phyloP scores from a whole-genome alignment of 2,888 invertebrate genomes.

The Tipula confusa region DNA sequence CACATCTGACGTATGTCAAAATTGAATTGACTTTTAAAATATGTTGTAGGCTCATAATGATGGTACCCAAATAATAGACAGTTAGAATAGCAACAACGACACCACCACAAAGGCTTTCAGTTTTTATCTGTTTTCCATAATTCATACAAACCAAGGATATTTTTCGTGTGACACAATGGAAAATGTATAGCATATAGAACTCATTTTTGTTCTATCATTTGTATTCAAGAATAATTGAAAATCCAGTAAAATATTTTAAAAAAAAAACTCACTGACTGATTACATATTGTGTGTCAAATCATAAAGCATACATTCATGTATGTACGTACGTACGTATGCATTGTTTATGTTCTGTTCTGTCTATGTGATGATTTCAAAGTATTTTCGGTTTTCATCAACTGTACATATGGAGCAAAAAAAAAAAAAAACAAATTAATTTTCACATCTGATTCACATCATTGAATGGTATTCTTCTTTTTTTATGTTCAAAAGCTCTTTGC shows the following conservation, averaged over 20 bases:
- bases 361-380: slow-evolving; percentile 6
- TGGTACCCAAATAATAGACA: neutral
- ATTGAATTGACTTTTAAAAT: neutral
- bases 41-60: neutral
- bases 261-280: neutral
- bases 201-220: slow-evolving; percentile 3
- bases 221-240: slow-evolving; percentile 20
- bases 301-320: neutral
- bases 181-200: neutral
- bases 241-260: neutral
- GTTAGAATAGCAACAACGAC: neutral
- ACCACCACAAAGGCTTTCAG: neutral
- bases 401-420: neutral
- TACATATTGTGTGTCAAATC: slow-evolving; percentile 5
- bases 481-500: neutral
- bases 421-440: slow-evolving; percentile 3
- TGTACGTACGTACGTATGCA: neutral
- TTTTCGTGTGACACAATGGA: neutral
- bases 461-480: neutral
- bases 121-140: neutral
- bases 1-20: neutral
- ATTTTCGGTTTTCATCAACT: slow-evolving; percentile 3
- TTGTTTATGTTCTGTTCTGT: neutral
- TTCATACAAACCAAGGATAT: neutral
- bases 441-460: slow-evolving; percentile 1